Evolutionary conservation across 2,113 vertebrate species (phyloP).

Genomic region (Calonectris borealis): DNA sequence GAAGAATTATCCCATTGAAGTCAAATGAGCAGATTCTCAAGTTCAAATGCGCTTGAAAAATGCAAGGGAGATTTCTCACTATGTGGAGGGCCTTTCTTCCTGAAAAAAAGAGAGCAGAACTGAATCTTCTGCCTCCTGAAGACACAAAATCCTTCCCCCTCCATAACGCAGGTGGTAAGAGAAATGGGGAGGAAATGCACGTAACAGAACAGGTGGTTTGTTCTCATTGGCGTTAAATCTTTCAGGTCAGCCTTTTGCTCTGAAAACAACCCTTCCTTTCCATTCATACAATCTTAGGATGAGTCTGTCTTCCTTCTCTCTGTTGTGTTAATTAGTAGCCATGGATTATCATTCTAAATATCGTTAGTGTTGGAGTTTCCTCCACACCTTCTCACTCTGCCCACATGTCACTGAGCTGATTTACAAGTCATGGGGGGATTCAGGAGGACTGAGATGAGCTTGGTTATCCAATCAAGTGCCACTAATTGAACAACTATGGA

Average conservation of each 20-base stretch:
- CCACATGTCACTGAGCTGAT: not conserved
- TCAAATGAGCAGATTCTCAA: not conserved
- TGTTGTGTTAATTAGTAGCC: not conserved
- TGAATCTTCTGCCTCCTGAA: not conserved
- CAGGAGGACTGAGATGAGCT: not conserved
- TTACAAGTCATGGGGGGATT: not conserved
- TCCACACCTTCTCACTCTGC: not conserved
- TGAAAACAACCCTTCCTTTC: not conserved
- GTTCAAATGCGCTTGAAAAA: constrained; percentile 37
- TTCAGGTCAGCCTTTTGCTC: not conserved
- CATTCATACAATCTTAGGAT: not conserved
- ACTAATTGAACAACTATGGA: not conserved
- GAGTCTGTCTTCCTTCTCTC: not conserved
- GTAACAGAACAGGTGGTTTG: not conserved
- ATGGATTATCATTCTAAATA: not conserved
- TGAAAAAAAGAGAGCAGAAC: not conserved
- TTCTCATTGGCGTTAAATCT: not conserved
- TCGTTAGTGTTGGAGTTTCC: not conserved
- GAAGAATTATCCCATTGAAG: constrained; percentile 42
- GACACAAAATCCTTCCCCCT: not conserved
- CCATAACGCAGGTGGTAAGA: not conserved
- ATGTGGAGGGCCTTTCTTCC: not conserved
- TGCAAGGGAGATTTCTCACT: not conserved
- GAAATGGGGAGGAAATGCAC: not conserved
- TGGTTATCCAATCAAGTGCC: not conserved